Conservation (phyloP, 2,888 invertebrate species). For the Seira musarum region DNA sequence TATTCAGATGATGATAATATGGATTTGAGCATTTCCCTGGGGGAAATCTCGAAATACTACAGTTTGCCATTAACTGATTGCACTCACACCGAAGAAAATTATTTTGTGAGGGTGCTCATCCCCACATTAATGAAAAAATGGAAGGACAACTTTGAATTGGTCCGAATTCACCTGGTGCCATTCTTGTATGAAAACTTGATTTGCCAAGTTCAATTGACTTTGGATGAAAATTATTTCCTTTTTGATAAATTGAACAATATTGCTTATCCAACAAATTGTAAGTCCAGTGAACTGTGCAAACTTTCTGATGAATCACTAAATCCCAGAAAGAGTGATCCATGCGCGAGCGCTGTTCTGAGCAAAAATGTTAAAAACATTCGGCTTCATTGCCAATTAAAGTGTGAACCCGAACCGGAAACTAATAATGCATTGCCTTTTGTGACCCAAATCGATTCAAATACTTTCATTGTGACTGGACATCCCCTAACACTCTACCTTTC, state of each 20-base stretch:
- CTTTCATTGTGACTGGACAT: constrained; percentile 47
- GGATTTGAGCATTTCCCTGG: constrained; percentile 43
- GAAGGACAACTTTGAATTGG: constrained; percentile 33
- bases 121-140: constrained; percentile 47
- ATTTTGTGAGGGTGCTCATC: constrained; percentile 59
- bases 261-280: constrained; percentile 60
- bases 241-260: constrained; percentile 41
- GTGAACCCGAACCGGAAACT: constrained; percentile 40
- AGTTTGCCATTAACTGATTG: constrained; percentile 66
- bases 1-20: too few relatives aligned
- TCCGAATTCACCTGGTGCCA: constrained; percentile 49
- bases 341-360: constrained; percentile 54
- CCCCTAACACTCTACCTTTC: not conserved
- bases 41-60: constrained; percentile 61
- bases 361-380: constrained; percentile 44
- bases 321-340: constrained; percentile 46
- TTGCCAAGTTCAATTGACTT: constrained; percentile 55
- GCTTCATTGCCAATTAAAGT: constrained; percentile 57
- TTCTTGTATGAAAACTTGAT: constrained; percentile 59
- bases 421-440: constrained; percentile 16
- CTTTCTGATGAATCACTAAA: constrained; percentile 40
- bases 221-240: constrained; percentile 29
- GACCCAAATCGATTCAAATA: constrained; percentile 26
- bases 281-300: constrained; percentile 60
- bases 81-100: constrained; percentile 56